These are phyloP conservation scores for Oryzias woworae DNA, from an alignment of 2,113 vertebrate genomes.

Conservation along the genomic window DNA sequence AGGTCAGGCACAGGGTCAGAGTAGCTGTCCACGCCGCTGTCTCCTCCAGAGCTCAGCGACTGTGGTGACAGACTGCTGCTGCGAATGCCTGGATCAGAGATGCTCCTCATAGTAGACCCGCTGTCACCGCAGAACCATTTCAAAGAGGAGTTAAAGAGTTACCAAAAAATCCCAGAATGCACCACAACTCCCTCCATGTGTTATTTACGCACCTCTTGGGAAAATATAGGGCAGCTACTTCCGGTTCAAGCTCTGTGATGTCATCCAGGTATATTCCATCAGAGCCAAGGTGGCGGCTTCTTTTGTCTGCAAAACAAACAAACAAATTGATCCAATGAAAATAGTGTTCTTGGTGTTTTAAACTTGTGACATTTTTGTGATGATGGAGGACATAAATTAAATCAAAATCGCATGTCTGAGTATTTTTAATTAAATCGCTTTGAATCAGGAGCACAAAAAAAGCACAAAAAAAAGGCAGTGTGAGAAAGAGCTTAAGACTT, in stretches of 20 bases:
- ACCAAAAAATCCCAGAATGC: neutral
- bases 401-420: no score
- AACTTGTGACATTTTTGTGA: no score
- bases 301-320: conserved; percentile 80
- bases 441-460: no score
- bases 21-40: conserved; percentile 92
- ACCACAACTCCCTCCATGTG: neutral
- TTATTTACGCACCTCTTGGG: conserved; percentile 85
- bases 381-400: no score
- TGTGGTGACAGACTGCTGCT: conserved; percentile 88
- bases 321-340: neutral
- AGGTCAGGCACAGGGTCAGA: conserved; percentile 86
- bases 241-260: conserved; percentile 92
- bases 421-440: no score
- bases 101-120: conserved; percentile 48
- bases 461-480: no score
- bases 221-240: conserved; percentile 95
- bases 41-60: conserved; percentile 86
- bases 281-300: conserved; percentile 90
- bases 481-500: no score
- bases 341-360: no score
- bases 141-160: neutral
- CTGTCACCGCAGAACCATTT: conserved; percentile 68
- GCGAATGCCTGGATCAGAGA: conserved; percentile 65
- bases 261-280: conserved; percentile 97